Percentiles rank a stretch among this genome's conserved stretches.
Conservation (phyloP, 2,797 vertebrate species). For the Sylvia borin region DNA sequence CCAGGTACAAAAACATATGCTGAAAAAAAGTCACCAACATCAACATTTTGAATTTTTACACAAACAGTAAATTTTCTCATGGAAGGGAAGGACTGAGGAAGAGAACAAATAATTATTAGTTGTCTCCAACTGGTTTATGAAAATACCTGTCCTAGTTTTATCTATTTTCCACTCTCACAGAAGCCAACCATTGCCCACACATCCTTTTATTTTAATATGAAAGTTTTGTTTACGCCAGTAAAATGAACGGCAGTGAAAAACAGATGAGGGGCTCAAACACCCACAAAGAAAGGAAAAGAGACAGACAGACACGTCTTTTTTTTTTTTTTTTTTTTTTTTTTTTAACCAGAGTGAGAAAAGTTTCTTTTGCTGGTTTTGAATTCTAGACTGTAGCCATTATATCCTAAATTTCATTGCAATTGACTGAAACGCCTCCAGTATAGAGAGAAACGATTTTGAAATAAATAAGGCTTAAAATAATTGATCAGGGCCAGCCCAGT, state of each 20-base stretch:
- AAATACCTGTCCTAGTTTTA: constrained; percentile 66
- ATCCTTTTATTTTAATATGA: constrained; percentile 66
- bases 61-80: constrained; percentile 63
- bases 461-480: constrained; percentile 77
- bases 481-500: constrained; percentile 73
- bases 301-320: constrained; percentile 9
- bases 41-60: constrained; percentile 63
- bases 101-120: constrained; percentile 61
- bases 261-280: constrained; percentile 64
- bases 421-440: constrained; percentile 62
- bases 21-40: constrained; percentile 68
- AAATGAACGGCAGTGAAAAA: constrained; percentile 52
- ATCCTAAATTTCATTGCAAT: constrained; percentile 69
- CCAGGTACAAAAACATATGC: constrained; percentile 73
- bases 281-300: constrained; percentile 36
- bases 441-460: constrained; percentile 75
- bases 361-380: constrained; percentile 63
- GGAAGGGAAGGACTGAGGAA: constrained; percentile 58
- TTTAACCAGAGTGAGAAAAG: constrained; percentile 62
- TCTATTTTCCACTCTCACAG: constrained; percentile 58
- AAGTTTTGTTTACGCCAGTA: constrained; percentile 61
- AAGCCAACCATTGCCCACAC: constrained; percentile 71
- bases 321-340: constrained; percentile 45
- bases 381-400: constrained; percentile 69
- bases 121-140: constrained; percentile 64